A percentile compares a stretch with the other conserved stretches of the same genome.
phyloP scores from a whole-genome alignment of 2,888 invertebrate genomes.

The Xylocampa areola region DNA sequence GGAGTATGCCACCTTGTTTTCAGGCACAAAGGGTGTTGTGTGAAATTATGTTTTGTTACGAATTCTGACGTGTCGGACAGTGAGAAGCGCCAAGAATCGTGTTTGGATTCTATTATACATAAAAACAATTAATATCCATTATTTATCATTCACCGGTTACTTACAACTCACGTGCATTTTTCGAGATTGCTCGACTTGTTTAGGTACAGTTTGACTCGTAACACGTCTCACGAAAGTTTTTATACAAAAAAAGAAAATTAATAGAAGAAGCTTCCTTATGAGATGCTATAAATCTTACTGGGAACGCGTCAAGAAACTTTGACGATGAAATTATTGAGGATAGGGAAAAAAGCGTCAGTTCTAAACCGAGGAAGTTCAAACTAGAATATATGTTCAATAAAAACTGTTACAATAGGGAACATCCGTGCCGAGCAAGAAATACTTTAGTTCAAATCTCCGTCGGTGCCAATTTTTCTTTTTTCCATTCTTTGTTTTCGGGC shows the following conservation, averaged over 20 bases:
- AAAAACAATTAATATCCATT: constrained; percentile 48
- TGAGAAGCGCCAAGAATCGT: constrained; percentile 46
- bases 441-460: constrained; percentile 72
- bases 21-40: constrained; percentile 78
- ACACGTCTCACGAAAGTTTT: no score
- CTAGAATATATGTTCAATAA: constrained; percentile 68
- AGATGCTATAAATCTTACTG: constrained; percentile 42
- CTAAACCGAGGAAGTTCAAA: constrained; percentile 48
- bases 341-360: constrained; percentile 49
- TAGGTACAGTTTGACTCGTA: no score
- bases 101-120: constrained; percentile 45
- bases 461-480: constrained; percentile 76
- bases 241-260: no score
- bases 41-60: constrained; percentile 74
- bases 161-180: no score
- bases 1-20: constrained; percentile 66
- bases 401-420: constrained; percentile 61
- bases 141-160: no score
- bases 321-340: constrained; percentile 43
- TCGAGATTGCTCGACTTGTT: no score
- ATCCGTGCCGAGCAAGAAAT: constrained; percentile 60
- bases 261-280: constrained; percentile 49
- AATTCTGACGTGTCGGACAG: constrained; percentile 65
- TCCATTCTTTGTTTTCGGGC: constrained; percentile 76
- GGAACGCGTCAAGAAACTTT: constrained; percentile 43